Base-by-base conservation (phyloP, 2,888 invertebrate species). In the Diabrotica balteata region DNA sequence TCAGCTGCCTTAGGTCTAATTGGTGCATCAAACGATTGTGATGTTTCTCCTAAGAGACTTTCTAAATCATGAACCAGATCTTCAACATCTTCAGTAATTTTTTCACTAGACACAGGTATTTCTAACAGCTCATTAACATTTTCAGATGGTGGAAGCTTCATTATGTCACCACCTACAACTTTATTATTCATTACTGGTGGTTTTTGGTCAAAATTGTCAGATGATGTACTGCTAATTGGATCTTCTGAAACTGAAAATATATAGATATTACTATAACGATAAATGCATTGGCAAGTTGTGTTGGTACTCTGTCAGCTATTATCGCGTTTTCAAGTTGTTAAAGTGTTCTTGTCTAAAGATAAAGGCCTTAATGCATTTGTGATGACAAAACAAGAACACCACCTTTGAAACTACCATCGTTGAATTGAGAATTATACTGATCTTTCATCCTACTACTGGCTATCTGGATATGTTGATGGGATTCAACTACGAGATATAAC, bases 41-140 rank as follows among this genome's bases (percentile, higher is more conserved):
- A 72, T 1, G 80, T 70, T 63, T 79, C 81, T 4, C 81, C 83
- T 59, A 84, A 75, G 54, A 84, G 75, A 60, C 81, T 84, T 63
- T 84, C 83, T 65, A 84, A 75, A 70, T 84, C 84, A 60, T 83
- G 82, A n/a, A 83, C 84, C 67, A 84, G 79, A 73, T 84, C 84
- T 67, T 84, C 84, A 32, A 84, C 83, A 75, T 84, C 81, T 73
- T 83, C 84, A 11, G 81, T 81, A 63, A 82, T 82, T 71, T 80
- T 79, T 60, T 80, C 82, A 52, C 71, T 72, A 1, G 79, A 64
- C 17, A 78, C 77, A 60, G 77, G 79, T 70, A 82, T 79, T 51
- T 74, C 78, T 42, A 82, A 72, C 67, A 80, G 75, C 17, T 78
- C 76, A 9, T 73, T 75, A 53, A 75, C 76, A 32, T 67, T 72